Conservation (phyloP, 2,113 vertebrate species). For the Platichthys flesus region DNA sequence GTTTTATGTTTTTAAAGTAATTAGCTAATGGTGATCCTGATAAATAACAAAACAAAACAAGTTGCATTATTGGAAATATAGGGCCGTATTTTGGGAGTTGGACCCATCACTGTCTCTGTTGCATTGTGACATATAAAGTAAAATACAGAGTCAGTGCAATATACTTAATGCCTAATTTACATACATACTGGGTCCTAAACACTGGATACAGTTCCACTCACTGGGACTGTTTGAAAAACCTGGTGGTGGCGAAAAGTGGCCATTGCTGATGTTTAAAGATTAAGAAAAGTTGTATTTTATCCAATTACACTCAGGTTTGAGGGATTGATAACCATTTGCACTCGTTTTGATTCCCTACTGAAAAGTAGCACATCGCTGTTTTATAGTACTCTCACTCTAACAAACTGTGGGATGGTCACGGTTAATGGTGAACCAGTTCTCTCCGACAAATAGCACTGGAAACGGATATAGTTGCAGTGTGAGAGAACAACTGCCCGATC, state of each 20-base stretch:
- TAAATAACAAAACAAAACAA: not conserved
- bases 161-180: not conserved
- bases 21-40: too few species aligned
- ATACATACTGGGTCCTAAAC: too few species aligned
- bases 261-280: not conserved
- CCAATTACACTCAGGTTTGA: too few species aligned
- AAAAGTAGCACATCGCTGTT: not conserved
- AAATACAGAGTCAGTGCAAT: not conserved
- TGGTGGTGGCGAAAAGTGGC: not conserved
- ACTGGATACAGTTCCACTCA: not conserved
- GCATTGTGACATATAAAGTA: too few species aligned
- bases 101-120: not conserved
- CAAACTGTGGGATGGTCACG: not conserved
- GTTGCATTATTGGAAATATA: not conserved
- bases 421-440: not conserved
- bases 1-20: too few species aligned
- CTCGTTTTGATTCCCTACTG: too few species aligned
- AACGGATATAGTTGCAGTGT: not conserved
- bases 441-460: not conserved
- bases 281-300: not conserved
- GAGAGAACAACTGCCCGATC: not conserved
- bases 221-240: too few species aligned
- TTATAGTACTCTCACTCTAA: not conserved
- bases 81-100: not conserved
- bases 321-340: too few species aligned